Percentiles rank a stretch among this genome's conserved stretches.
Conservation (phyloP, 2,113 vertebrate species). For the Falco punctatus region DNA sequence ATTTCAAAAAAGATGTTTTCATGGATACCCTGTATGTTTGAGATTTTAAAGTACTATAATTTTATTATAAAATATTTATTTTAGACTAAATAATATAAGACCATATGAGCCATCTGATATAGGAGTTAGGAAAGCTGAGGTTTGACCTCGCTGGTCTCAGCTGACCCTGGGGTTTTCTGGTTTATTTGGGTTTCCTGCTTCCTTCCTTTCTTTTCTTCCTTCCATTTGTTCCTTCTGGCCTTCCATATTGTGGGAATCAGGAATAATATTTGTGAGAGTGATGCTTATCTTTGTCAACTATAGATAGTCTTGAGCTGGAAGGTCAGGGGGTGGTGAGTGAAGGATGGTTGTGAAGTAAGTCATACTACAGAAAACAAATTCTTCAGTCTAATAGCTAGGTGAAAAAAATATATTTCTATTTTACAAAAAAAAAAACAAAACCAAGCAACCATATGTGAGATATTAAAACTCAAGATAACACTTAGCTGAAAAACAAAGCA, state of each 20-base stretch:
- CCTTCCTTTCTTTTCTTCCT: neutral
- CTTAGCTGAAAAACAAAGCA: neutral
- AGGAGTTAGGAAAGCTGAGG: neutral
- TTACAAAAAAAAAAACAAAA: neutral
- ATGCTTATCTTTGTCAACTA: neutral
- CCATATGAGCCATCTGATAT: neutral
- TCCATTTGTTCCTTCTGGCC: neutral
- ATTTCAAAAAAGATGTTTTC: neutral
- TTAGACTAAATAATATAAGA: neutral
- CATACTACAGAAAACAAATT: neutral
- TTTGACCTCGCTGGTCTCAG: neutral
- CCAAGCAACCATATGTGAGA: neutral
- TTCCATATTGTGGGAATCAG: neutral
- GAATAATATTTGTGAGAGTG: neutral
- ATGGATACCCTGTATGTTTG: rapidly evolving
- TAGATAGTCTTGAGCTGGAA: neutral
- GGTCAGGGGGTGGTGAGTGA: neutral
- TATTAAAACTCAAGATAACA: neutral
- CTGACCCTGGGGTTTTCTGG: neutral
- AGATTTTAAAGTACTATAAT: neutral
- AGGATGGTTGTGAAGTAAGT: neutral
- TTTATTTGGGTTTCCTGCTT: neutral
- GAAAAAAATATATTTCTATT: neutral
- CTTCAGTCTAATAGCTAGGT: neutral
- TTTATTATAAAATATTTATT: neutral